Evolutionary conservation across 2,797 vertebrate species (phyloP).

Genomic region (Sciurus carolinensis): DNA sequence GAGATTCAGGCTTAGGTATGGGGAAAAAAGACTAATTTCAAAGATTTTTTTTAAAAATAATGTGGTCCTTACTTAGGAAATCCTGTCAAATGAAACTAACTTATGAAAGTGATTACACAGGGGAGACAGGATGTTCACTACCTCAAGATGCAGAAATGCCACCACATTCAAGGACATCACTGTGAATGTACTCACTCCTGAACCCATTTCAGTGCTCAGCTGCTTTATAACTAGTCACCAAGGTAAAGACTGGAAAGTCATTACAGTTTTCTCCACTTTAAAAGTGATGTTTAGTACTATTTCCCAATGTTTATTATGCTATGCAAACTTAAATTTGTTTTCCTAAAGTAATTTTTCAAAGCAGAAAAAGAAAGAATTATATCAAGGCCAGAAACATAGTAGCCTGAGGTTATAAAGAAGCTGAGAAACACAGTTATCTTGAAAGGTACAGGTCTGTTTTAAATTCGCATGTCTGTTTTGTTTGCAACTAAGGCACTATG

Average conservation of each 20-base stretch:
- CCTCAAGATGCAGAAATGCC: conserved; percentile 79
- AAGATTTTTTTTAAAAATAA: background rate
- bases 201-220: background rate
- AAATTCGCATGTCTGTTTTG: background rate
- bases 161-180: conserved; percentile 76
- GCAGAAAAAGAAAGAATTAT: conserved; percentile 56
- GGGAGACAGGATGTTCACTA: background rate
- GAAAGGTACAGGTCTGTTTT: background rate
- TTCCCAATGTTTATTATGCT: background rate
- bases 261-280: conserved; percentile 29
- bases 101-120: background rate
- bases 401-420: conserved; percentile 58
- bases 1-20: background rate
- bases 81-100: background rate
- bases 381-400: conserved; percentile 64
- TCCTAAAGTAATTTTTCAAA: conserved; percentile 66
- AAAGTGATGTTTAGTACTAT: background rate
- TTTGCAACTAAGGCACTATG: background rate
- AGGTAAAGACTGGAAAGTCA: background rate
- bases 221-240: background rate
- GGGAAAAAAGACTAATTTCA: background rate
- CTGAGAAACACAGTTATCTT: background rate
- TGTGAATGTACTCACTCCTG: background rate
- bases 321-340: conserved; percentile 32
- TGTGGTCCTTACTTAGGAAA: background rate